Percentiles rank a stretch among this genome's conserved stretches.
phyloP scores from a whole-genome alignment of 2,113 vertebrate species.

The Chascanopsetta lugubris region DNA sequence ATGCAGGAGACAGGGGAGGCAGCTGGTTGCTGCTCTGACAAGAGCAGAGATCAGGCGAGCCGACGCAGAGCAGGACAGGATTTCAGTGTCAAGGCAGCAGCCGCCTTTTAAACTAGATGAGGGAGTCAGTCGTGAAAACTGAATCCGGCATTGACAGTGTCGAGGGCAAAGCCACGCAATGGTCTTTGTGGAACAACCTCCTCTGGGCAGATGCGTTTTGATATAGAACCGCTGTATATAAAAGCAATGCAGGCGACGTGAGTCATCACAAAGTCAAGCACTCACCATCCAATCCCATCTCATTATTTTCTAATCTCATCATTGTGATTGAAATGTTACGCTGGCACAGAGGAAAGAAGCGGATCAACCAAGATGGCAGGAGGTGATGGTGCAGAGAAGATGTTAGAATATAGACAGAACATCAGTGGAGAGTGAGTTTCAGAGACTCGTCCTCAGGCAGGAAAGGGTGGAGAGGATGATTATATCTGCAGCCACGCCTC shows the following conservation, averaged over 20 bases:
- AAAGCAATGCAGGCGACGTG: conserved; percentile 55
- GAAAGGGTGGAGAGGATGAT: neutral
- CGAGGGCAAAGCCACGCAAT: conserved; percentile 28
- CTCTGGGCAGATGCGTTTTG: conserved; percentile 19
- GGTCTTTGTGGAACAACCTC: conserved; percentile 1
- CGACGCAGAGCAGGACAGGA: conserved; percentile 36
- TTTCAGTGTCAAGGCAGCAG: conserved; percentile 24
- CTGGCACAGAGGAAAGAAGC: neutral
- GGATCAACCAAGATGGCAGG: conserved; percentile 7
- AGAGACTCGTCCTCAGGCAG: conserved; percentile 11
- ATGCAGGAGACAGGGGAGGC: conserved; percentile 44
- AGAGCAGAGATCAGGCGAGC: conserved; percentile 36
- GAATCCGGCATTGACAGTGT: neutral
- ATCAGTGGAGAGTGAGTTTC: neutral
- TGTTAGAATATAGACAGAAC: neutral
- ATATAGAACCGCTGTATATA: conserved; percentile 29
- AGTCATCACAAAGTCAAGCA: conserved; percentile 29
- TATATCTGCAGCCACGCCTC: conserved; percentile 17
- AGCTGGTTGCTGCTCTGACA: conserved; percentile 37
- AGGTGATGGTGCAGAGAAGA: neutral
- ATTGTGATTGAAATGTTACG: neutral
- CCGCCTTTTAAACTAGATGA: conserved; percentile 20
- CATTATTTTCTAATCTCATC: neutral
- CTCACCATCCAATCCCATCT: conserved; percentile 7
- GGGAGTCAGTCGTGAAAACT: conserved; percentile 3